These are phyloP conservation scores for Rousettus madagascariensis DNA, from an alignment of 2,797 vertebrate species.

Conservation along the genomic window DNA sequence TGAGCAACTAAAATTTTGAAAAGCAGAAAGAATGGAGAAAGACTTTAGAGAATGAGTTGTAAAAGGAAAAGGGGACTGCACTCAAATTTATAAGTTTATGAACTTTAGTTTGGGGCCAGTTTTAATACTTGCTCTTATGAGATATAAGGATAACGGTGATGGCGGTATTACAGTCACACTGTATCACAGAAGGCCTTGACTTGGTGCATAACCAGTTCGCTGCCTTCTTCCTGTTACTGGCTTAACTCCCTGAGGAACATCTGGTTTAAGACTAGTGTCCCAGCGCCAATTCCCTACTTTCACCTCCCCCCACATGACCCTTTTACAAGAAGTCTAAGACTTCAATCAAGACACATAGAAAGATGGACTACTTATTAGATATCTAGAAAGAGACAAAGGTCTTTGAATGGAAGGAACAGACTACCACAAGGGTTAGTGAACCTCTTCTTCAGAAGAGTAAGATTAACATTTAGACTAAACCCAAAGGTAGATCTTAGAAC, in stretches of 20 bases:
- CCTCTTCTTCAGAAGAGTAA: neutral
- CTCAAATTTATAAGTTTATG: neutral
- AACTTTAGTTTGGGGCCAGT: neutral
- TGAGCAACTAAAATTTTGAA: neutral
- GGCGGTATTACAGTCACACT: neutral
- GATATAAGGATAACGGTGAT: neutral
- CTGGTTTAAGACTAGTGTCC: neutral
- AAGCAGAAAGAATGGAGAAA: neutral
- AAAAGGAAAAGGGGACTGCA: neutral
- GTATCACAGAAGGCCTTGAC: neutral
- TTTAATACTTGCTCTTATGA: neutral
- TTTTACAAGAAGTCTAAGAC: neutral
- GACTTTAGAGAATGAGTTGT: neutral
- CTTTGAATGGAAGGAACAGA: neutral
- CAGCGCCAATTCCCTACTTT: neutral
- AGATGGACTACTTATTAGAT: neutral
- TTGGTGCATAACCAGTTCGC: neutral
- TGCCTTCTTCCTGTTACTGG: neutral
- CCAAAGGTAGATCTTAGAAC: neutral
- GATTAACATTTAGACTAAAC: neutral
- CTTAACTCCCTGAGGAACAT: neutral
- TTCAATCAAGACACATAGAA: neutral
- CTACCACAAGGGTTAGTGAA: neutral
- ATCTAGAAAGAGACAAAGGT: neutral
- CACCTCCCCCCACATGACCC: neutral